phyloP scores from a whole-genome alignment of 1,140 invertebrate species.

The Aphaenogaster rudis region DNA sequence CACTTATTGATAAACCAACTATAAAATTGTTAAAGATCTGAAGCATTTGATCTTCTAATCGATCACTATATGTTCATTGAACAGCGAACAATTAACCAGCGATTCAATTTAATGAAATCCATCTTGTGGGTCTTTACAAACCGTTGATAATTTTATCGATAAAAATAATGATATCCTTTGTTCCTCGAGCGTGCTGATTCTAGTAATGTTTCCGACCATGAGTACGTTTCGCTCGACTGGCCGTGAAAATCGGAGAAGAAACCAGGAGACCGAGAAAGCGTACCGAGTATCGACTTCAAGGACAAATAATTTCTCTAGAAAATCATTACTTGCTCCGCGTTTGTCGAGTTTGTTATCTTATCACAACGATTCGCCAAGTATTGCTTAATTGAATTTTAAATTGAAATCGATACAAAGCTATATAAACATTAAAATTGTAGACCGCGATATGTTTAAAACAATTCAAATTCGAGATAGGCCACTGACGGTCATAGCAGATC shows the following conservation, averaged over 20 bases:
- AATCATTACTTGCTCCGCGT: slow-evolving; percentile 28
- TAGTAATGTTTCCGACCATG: slow-evolving; percentile 66
- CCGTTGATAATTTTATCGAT: background rate
- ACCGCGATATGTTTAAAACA: no score
- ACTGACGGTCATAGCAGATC: no score
- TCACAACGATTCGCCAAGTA: background rate
- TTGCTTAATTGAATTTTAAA: background rate
- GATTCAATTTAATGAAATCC: background rate
- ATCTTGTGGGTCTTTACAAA: background rate
- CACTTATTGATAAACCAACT: background rate
- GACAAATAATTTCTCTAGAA: slow-evolving; percentile 54
- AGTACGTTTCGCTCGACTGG: slow-evolving; percentile 72
- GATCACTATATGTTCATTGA: background rate
- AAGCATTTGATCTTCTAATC: background rate
- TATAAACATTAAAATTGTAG: no score
- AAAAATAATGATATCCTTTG: slow-evolving; percentile 53
- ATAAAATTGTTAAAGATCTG: slow-evolving; percentile 26
- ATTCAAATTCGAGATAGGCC: no score
- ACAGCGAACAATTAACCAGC: background rate
- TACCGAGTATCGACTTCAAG: slow-evolving; percentile 61
- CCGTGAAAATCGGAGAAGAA: slow-evolving; percentile 63
- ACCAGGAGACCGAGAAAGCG: slow-evolving; percentile 59
- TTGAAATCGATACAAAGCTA: background rate
- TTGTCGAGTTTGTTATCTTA: slow-evolving; percentile 5
- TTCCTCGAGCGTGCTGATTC: slow-evolving; percentile 39